Evolutionary conservation across 2,797 vertebrate genomes (phyloP), one percentile per base, ranked within the genome.

Genomic region (Urocyon cinereoargenteus): DNA sequence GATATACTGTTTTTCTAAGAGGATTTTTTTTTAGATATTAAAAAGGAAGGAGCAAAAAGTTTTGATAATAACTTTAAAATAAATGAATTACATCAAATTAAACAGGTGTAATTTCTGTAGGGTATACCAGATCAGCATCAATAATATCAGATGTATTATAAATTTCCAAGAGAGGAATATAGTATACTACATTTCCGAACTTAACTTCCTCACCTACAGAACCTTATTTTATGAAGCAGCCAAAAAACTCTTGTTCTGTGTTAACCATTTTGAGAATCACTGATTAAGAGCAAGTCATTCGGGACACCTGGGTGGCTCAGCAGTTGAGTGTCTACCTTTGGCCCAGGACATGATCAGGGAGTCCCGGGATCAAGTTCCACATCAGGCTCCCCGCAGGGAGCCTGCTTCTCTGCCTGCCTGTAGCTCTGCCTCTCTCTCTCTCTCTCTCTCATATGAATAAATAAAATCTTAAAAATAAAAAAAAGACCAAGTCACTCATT

Each of bases 1-100:
- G 18, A 57, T 62, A 3, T 3, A 24, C 2, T 59, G 3, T 28
- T 82, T 87, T 51, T 62, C 86, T 40, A 59, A 92, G 3, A 90
- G 57, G 8, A 92, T 3, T 10, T 62, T 77, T 45, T 66, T 36
- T n/a, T 4, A 55, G 14, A 36, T 61, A 85, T 75, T 90, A 78
- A 64, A 14, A 14, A 88, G 10, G 5, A 24, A 86, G 62, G 6
- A 90, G 16, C 18, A 57, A 84, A 92, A 81, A n/a, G 0, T 72
- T 51, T 72, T 51, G 31, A 79, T 91, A 40, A 94, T 92, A 51
- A 40, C 21, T 90, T 79, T 70, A 57, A n/a, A 91, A 96, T 51
- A 2, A 95, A 62, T 24, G 31, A 51, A 57, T 72, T 55, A 70
- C 49, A 86, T 82, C 36, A 93, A 72, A 16, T 53, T 73, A 83